Base-by-base conservation (phyloP, 2,888 invertebrate genomes). In the Zaprionus obscuricornis region DNA sequence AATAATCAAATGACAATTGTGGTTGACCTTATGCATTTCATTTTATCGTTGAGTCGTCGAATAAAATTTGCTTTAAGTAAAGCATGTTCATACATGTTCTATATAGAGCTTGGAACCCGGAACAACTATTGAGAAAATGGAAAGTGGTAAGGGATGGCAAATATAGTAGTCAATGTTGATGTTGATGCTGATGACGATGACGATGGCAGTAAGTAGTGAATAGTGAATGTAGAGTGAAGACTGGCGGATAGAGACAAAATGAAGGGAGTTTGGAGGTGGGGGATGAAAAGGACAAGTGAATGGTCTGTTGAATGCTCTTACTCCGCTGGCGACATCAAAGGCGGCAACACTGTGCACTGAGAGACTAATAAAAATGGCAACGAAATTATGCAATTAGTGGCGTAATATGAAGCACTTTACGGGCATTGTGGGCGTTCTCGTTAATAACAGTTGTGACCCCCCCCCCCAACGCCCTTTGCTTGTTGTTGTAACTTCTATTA, bases 1-100 rank as follows among this genome's bases (percentile, higher is more conserved):
- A 88, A 85, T 77, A 88, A 81, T 87, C 86, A 70, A 87, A 87
- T 87, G 76, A 74, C 73, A 58, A 51, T 77, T 83, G 76, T 46
- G 65, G 78, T 47, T 51, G 58, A 60, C 51, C 14, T 36, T 5
- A 11, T 18, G 36, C 20, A 37, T 59, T 66, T 40, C 43, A 42
- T 31, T 42, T 47, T 20, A 42, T 10, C n/a, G n/a, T 43, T 20
- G 31, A 22, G 17, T 13, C 14, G 6, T 50, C 39, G 46, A 47
- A 27, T n/a, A n/a, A n/a, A n/a, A n/a, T n/a, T n/a, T n/a, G n/a
- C n/a, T n/a, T n/a, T n/a, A n/a, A n/a, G n/a, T n/a, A n/a, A n/a
- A n/a, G n/a, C n/a, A n/a, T n/a, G n/a, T n/a, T n/a, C n/a, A n/a
- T n/a, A n/a, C n/a, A n/a, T n/a, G n/a, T n/a, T n/a, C n/a, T n/a